A percentile compares a stretch with the other conserved stretches of the same genome.
These are phyloP conservation scores for Apus apus DNA, from an alignment of 2,113 vertebrate genomes.

Conservation along the genomic window DNA sequence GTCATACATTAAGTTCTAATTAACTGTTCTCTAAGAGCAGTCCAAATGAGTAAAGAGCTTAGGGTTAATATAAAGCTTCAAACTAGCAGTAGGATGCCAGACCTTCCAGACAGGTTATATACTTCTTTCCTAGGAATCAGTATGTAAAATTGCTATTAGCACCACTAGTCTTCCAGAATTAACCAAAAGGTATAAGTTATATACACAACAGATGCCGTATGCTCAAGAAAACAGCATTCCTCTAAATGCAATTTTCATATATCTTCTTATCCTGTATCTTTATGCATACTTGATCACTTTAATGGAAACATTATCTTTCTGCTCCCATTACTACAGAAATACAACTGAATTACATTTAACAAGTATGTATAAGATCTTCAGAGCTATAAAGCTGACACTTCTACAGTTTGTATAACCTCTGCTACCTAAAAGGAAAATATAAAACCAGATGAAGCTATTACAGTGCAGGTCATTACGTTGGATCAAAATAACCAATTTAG, in stretches of 20 bases:
- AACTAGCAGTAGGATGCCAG: neutral
- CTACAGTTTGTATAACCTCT: neutral
- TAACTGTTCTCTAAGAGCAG: conserved; percentile 20
- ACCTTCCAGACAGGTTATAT: neutral
- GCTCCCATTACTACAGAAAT: conserved; percentile 54
- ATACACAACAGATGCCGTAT: conserved; percentile 8
- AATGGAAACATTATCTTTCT: conserved; percentile 70
- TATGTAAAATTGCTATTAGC: neutral
- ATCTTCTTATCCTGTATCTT: conserved; percentile 30
- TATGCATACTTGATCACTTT: conserved; percentile 52
- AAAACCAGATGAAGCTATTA: conserved; percentile 58
- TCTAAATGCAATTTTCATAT: conserved; percentile 45
- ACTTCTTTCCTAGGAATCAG: neutral
- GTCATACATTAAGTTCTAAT: conserved; percentile 52
- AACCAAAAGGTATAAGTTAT: neutral
- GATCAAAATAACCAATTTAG: conserved; percentile 52
- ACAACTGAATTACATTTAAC: conserved; percentile 44
- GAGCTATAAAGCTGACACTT: conserved; percentile 55
- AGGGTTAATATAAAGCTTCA: neutral
- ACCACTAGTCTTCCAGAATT: conserved; percentile 11
- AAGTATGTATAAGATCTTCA: conserved; percentile 31
- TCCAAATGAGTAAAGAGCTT: neutral
- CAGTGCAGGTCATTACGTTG: conserved; percentile 24
- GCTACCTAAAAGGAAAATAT: conserved; percentile 29
- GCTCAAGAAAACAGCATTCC: conserved; percentile 45